A percentile compares a stretch with the other conserved stretches of the same genome.
Conservation (phyloP, 2,113 vertebrate genomes). For the Nestor notabilis region DNA sequence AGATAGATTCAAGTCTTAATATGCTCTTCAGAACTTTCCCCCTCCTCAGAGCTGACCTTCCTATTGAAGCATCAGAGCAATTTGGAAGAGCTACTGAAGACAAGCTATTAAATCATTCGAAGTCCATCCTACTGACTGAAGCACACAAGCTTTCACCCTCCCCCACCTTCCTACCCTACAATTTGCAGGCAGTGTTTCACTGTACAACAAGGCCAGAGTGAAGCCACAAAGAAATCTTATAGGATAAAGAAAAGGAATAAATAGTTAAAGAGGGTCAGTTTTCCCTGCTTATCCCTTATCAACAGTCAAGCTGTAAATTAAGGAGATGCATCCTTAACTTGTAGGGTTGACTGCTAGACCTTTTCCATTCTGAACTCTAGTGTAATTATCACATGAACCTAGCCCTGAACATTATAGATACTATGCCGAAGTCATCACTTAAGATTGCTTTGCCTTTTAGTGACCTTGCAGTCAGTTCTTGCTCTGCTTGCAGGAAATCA, state of each 20-base stretch:
- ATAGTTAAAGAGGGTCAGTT: constrained; percentile 42
- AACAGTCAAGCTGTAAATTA: not conserved
- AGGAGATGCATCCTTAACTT: constrained; percentile 10
- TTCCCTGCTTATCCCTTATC: not conserved
- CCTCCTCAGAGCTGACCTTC: not conserved
- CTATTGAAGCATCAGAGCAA: not conserved
- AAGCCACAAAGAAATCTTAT: not conserved
- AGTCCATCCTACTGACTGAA: not conserved
- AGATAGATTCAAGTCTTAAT: not conserved
- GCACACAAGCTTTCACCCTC: not conserved
- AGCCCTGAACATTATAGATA: not conserved
- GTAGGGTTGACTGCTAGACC: not conserved
- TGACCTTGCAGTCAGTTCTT: not conserved
- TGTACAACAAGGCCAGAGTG: not conserved
- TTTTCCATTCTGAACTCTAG: not conserved
- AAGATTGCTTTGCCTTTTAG: not conserved
- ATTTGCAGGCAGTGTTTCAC: not conserved
- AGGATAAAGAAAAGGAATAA: constrained; percentile 21
- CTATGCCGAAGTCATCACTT: not conserved
- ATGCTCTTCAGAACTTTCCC: not conserved
- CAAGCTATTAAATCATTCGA: not conserved
- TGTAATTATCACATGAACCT: not conserved
- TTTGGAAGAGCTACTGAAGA: not conserved
- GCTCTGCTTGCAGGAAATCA: not conserved
- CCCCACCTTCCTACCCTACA: not conserved